A percentile compares a stretch with the other conserved stretches of the same genome.
Conservation (phyloP, 2,888 invertebrate genomes). For the Leptinotarsa tumamoca region DNA sequence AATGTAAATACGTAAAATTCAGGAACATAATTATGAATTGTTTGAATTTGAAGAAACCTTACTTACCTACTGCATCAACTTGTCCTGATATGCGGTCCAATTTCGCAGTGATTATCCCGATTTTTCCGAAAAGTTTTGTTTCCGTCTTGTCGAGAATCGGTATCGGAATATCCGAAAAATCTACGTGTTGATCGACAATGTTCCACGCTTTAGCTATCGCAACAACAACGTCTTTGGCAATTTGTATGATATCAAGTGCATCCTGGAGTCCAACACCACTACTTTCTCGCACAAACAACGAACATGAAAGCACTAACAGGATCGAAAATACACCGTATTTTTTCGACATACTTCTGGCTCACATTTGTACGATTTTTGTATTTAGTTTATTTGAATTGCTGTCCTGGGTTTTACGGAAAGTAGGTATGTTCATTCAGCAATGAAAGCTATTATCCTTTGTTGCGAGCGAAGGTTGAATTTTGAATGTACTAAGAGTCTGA, state of each 20-base stretch:
- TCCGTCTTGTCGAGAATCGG: constrained; percentile 75
- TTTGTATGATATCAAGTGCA: constrained; percentile 72
- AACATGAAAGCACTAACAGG: constrained; percentile 28
- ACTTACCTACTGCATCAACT: constrained; percentile 55
- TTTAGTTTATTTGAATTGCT: too few relatives aligned
- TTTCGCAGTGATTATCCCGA: constrained; percentile 63
- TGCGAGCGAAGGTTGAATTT: constrained; percentile 1
- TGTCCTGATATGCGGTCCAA: constrained; percentile 64
- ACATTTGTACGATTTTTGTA: constrained; percentile 3
- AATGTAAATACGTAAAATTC: neutral
- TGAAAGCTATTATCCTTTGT: neutral
- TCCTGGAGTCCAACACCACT: constrained; percentile 62
- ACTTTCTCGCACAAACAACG: constrained; percentile 30
- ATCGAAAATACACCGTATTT: constrained; percentile 28
- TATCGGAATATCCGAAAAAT: constrained; percentile 69
- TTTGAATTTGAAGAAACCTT: neutral
- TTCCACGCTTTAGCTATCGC: constrained; percentile 76
- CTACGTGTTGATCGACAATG: constrained; percentile 69
- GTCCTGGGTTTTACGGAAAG: neutral
- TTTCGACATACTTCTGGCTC: constrained; percentile 29
- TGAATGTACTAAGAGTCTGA: neutral
- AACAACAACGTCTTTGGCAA: constrained; percentile 72
- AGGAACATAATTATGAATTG: neutral
- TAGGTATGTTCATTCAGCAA: neutral
- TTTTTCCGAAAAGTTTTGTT: constrained; percentile 70